Conservation (phyloP, 1,140 invertebrate genomes). For the Drosophila lacertosa region DNA sequence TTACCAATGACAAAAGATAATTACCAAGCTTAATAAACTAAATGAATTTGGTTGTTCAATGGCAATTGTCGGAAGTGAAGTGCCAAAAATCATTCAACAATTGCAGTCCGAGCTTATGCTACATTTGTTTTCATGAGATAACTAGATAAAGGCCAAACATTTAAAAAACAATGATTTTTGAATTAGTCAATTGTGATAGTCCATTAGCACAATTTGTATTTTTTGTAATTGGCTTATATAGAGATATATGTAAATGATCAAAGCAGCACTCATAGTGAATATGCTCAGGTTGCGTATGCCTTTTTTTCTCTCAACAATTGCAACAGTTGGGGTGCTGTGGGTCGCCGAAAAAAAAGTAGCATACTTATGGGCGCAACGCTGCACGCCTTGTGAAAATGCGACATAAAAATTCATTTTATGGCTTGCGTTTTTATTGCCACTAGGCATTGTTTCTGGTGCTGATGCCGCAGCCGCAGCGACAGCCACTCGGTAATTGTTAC, state of each 20-base stretch:
- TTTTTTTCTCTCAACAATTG: not conserved
- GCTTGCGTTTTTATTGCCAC: conserved; percentile 68
- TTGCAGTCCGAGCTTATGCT: too few relatives aligned
- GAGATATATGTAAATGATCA: not conserved
- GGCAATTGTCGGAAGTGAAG: too few relatives aligned
- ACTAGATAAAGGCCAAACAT: too few relatives aligned
- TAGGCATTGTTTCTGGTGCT: conserved; percentile 25
- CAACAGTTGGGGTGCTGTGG: conserved; percentile 1
- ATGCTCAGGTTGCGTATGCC: not conserved
- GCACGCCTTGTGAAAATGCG: conserved; percentile 71
- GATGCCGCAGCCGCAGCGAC: conserved; percentile 1
- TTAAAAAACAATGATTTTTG: too few relatives aligned
- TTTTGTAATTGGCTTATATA: not conserved
- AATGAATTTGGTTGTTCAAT: too few relatives aligned
- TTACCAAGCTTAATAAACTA: too few relatives aligned
- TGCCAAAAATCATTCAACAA: not conserved
- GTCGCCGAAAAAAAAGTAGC: conserved; percentile 47
- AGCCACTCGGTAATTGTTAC: conserved; percentile 34
- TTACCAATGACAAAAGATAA: too few relatives aligned
- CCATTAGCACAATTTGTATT: too few relatives aligned
- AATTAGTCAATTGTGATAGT: too few relatives aligned
- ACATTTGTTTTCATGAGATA: too few relatives aligned
- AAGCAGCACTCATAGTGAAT: not conserved
- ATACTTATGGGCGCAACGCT: conserved; percentile 52
- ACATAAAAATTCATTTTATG: conserved; percentile 81